Percentiles rank a stretch among this genome's conserved stretches.
These are phyloP conservation scores for Ispidina lecontei DNA, from an alignment of 2,797 vertebrate species.

Conservation along the genomic window DNA sequence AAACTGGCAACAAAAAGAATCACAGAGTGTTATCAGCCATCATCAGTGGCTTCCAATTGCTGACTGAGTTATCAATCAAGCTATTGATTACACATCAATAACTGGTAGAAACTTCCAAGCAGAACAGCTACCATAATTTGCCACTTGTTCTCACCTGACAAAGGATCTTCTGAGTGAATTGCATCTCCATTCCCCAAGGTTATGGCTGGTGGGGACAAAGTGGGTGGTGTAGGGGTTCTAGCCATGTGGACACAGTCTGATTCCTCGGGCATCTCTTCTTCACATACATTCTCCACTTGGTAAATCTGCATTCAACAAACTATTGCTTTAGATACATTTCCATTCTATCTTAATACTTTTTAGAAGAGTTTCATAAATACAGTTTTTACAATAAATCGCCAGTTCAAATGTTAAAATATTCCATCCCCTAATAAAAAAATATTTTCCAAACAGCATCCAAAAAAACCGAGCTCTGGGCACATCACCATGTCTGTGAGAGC, in stretches of 20 bases:
- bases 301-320: conserved; percentile 80
- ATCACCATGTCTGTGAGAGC: background rate
- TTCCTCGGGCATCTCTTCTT: conserved; percentile 82
- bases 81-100: background rate
- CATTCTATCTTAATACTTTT: conserved; percentile 50
- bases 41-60: background rate
- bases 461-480: background rate
- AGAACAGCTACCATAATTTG: background rate
- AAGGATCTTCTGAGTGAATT: conserved; percentile 74
- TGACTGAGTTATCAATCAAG: background rate
- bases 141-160: conserved; percentile 76
- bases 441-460: background rate
- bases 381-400: conserved; percentile 26
- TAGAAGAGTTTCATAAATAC: conserved; percentile 49
- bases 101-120: background rate
- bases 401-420: background rate
- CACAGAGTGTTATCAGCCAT: background rate
- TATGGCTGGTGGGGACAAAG: conserved; percentile 78
- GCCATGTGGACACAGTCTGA: conserved; percentile 76
- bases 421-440: background rate
- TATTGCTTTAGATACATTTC: conserved; percentile 61
- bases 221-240: conserved; percentile 77
- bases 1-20: background rate
- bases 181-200: conserved; percentile 80
- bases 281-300: conserved; percentile 82